Percentiles rank a stretch among this genome's conserved stretches.
Evolutionary conservation across 2,797 vertebrate genomes (phyloP).

Genomic region (Enteromius argenteus): DNA sequence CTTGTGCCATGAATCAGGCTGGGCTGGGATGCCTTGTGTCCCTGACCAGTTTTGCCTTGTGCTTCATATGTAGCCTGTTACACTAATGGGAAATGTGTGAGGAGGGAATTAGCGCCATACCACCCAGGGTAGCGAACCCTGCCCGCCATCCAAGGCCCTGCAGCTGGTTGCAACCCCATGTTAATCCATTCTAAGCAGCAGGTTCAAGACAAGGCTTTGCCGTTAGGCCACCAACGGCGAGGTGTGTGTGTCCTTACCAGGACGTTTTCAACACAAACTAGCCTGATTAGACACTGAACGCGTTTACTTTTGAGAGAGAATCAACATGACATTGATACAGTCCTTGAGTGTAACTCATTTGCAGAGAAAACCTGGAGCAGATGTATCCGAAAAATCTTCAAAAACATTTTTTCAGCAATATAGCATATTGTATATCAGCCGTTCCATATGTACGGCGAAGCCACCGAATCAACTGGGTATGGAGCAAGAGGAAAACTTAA

Average conservation of each 20-base stretch:
- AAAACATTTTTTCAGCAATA: slow-evolving; percentile 36
- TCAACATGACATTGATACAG: slow-evolving; percentile 25
- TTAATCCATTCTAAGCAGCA: slow-evolving; percentile 80
- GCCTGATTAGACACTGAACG: slow-evolving; percentile 36
- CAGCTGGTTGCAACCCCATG: slow-evolving; percentile 79
- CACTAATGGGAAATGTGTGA: slow-evolving; percentile 81
- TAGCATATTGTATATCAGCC: slow-evolving; percentile 34
- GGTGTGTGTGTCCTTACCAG: slow-evolving; percentile 43
- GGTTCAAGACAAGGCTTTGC: slow-evolving; percentile 79
- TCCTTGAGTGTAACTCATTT: slow-evolving; percentile 38
- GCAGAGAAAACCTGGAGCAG: slow-evolving; percentile 11
- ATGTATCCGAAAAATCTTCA: slow-evolving; percentile 44
- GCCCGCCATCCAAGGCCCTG: slow-evolving; percentile 62
- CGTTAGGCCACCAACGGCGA: slow-evolving; percentile 79
- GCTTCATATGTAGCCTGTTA: slow-evolving; percentile 78
- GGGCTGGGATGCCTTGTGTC: slow-evolving; percentile 64
- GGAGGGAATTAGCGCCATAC: slow-evolving; percentile 73
- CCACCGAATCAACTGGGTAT: slow-evolving; percentile 33
- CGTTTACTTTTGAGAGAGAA: slow-evolving; percentile 29
- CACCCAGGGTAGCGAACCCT: slow-evolving; percentile 73
- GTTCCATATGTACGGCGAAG: slow-evolving; percentile 17
- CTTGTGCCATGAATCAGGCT: slow-evolving; percentile 55
- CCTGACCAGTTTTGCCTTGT: slow-evolving; percentile 70
- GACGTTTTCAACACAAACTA: slow-evolving; percentile 41
- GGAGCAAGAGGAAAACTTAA: slow-evolving; percentile 25